Evolutionary conservation across 2,113 vertebrate species (phyloP).

Genomic region (Panurus biarmicus): DNA sequence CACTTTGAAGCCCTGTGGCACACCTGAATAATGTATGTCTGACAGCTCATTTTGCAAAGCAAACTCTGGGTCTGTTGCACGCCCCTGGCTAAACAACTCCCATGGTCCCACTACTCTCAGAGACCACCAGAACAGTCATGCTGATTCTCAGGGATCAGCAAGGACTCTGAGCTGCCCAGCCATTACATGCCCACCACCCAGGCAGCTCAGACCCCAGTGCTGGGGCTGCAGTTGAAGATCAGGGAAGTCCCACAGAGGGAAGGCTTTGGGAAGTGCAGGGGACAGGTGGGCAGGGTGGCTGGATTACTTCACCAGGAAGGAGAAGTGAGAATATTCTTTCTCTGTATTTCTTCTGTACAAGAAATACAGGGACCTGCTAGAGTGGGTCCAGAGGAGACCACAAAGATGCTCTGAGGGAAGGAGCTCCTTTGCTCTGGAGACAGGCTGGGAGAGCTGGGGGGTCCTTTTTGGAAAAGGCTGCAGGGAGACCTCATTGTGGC

Average conservation of each 20-base stretch:
- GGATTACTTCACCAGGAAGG: background rate
- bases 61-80: background rate
- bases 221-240: background rate
- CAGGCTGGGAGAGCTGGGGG: background rate
- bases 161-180: background rate
- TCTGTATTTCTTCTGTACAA: background rate
- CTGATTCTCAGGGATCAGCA: background rate
- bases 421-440: background rate
- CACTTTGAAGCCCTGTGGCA: background rate
- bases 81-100: background rate
- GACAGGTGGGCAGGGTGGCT: background rate
- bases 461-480: background rate
- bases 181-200: accelerated
- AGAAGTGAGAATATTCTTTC: background rate
- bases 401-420: background rate
- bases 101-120: background rate
- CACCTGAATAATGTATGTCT: background rate
- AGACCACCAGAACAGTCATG: background rate
- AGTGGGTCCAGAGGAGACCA: background rate
- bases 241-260: background rate
- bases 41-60: background rate
- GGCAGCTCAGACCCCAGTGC: background rate
- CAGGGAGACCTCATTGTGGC: background rate
- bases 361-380: accelerated
- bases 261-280: background rate